These are phyloP conservation scores for Proteles cristata DNA, from an alignment of 2,113 vertebrate genomes.

Conservation along the genomic window DNA sequence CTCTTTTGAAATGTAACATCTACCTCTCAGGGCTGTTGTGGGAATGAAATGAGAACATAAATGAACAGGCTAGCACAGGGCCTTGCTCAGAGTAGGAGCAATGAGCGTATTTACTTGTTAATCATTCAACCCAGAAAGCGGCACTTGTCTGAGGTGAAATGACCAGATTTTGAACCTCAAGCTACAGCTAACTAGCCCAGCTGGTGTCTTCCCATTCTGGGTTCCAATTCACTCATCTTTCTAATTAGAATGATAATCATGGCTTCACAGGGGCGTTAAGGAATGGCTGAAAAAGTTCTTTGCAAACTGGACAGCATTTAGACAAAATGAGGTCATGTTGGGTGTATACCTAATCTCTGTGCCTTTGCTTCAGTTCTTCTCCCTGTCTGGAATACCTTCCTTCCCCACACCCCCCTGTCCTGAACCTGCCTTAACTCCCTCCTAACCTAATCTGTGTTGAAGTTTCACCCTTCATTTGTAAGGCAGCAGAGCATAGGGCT, in stretches of 20 bases:
- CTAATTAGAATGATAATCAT: neutral
- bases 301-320: constrained; percentile 3
- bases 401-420: neutral
- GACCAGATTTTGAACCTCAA: neutral
- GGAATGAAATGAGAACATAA: neutral
- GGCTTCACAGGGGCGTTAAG: neutral
- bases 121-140: neutral
- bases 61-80: neutral
- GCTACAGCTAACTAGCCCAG: neutral
- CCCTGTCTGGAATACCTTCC: neutral
- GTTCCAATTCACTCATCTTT: neutral
- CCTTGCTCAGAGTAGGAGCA: neutral
- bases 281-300: constrained; percentile 18
- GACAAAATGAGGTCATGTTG: neutral
- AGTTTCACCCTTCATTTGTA: neutral
- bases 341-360: neutral
- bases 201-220: neutral
- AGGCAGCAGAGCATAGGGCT: neutral
- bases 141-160: neutral
- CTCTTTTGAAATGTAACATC: neutral
- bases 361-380: neutral
- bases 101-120: neutral
- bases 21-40: neutral
- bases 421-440: neutral
- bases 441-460: neutral